Evolutionary conservation across 2,888 invertebrate species (phyloP), one percentile per base, ranked within the genome.

Genomic region (Podotricha telesiphe): DNA sequence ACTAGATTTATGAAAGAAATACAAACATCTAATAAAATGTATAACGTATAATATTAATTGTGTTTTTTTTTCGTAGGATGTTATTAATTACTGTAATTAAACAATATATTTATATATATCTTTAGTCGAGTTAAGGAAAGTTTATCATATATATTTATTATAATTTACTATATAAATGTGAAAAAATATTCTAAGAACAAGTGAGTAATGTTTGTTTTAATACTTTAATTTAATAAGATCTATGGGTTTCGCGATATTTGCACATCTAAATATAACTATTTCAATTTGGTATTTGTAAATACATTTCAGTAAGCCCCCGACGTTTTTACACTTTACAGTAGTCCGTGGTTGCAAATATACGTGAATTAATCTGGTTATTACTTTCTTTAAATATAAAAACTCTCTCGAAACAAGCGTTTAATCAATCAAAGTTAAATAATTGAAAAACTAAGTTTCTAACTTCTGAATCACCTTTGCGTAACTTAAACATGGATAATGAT

Each of bases 401-500:
- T 37, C 8, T 28, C 6, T 6, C 6, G 2, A 28, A 51, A 51
- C 53, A 53, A 28, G n/a, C 28, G 28, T n/a, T n/a, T 17, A 2
- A 22, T 28, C 17, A 22, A 47, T 47, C 48, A 62, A 15, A 37
- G 19, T 62, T n/a, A 17, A 62, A 19, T 34, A 34, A 62, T 37
- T 48, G 34, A 28, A 48, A 62, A 48, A 48, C 6, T 8, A 48
- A 48, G 13, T 15, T 61, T 28, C 8, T 10, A 37, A 62, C 19
- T 10, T 48, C 19, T 19, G 4, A 62, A 34, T 13, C 7, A 28
- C 13, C 17, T 34, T 34, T 13, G 19, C 17, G 47, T 61, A 13
- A 61, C 45, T 47, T 45, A 37, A 62, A 34, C 34, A 45, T 11
- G 28, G 45, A 45, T 59, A 59, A 42, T n/a, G 61, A 34, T 48